Conservation (phyloP, 2,797 vertebrate species). For the Garrulus glandarius region DNA sequence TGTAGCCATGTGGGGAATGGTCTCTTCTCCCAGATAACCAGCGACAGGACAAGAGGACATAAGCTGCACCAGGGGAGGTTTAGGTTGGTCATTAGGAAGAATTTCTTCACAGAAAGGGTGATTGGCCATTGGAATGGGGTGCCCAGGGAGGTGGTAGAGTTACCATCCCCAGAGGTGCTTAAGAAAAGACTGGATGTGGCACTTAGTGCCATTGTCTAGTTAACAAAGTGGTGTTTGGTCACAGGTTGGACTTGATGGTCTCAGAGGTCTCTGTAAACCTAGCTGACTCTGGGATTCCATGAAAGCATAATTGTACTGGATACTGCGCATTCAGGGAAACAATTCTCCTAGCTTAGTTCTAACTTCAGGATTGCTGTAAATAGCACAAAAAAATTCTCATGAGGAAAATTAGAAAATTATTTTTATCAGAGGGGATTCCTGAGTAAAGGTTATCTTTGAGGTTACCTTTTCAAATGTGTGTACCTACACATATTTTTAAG, state of each 20-base stretch:
- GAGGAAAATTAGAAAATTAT: not conserved
- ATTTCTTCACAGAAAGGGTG: not conserved
- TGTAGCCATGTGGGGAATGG: fast-evolving
- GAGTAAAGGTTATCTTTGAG: not conserved
- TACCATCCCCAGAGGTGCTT: not conserved
- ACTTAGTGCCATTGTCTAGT: not conserved
- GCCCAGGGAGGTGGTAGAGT: not conserved
- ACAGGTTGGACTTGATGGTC: too few species aligned
- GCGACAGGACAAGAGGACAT: fast-evolving
- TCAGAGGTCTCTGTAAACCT: not conserved
- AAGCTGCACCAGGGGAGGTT: not conserved
- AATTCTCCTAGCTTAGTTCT: not conserved
- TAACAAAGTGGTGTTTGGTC: not conserved
- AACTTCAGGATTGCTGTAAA: not conserved
- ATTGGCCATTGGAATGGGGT: not conserved
- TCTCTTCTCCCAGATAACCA: not conserved
- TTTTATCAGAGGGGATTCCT: not conserved
- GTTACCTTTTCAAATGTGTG: not conserved
- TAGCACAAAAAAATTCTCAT: not conserved
- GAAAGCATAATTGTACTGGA: not conserved
- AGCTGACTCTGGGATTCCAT: fast-evolving
- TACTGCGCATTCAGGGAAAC: not conserved
- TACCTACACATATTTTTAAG: not conserved
- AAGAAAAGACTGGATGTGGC: not conserved
- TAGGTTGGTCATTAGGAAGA: not conserved